These are phyloP conservation scores for Epizoanthus rinbou DNA, from an alignment of 92 coral and sea anemone species.

Conservation along the genomic window DNA sequence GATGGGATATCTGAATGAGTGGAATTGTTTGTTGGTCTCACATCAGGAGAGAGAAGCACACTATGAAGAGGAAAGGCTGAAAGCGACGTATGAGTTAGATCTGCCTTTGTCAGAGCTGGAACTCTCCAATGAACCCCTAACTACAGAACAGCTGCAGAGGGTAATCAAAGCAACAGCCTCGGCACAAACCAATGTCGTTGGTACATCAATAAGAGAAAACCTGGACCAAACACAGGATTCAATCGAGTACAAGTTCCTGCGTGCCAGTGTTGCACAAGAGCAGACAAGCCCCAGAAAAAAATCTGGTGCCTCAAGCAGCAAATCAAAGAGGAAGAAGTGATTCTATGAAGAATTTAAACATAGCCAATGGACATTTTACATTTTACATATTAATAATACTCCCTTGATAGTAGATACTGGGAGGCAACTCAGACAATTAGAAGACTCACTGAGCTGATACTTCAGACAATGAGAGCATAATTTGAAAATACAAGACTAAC, in stretches of 20 bases:
- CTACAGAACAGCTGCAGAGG: constrained; percentile 50
- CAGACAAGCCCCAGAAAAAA: constrained; percentile 49
- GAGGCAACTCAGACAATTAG: no score
- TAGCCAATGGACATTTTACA: no score
- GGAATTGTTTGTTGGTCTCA: neutral
- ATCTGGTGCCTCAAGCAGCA: constrained; percentile 59
- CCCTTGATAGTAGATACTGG: no score
- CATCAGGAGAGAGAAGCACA: constrained; percentile 65
- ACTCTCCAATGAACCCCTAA: constrained; percentile 47
- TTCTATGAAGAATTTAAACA: neutral
- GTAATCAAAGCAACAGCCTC: constrained; percentile 57
- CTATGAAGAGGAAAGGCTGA: constrained; percentile 59
- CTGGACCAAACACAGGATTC: constrained; percentile 76
- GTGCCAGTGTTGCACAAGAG: constrained; percentile 51
- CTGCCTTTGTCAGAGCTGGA: constrained; percentile 60
- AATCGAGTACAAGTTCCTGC: constrained; percentile 68
- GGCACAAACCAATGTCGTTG: constrained; percentile 60
- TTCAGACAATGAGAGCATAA: no score
- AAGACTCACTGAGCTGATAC: no score
- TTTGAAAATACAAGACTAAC: no score
- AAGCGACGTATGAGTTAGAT: constrained; percentile 64
- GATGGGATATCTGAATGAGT: neutral
- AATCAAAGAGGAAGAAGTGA: constrained; percentile 48
- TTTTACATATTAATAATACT: no score
- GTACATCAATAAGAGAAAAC: constrained; percentile 59